These are phyloP conservation scores for Pterobdella sp. DNA, from an alignment of 2,888 invertebrate species.

Conservation along the genomic window DNA sequence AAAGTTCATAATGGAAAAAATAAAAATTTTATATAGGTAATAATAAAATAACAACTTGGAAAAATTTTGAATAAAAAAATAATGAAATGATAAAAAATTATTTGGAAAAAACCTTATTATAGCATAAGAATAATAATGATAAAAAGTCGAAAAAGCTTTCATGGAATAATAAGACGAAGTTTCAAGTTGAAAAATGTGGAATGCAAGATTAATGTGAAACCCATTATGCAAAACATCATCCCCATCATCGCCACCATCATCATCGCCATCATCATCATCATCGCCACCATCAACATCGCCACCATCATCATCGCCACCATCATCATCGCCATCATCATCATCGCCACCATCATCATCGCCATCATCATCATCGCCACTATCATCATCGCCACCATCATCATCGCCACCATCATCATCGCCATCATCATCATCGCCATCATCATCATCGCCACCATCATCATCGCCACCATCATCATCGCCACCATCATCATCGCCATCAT, in stretches of 20 bases:
- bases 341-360: neutral
- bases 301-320: neutral
- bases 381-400: slow-evolving; percentile 6
- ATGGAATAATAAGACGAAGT: neutral
- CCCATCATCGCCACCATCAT: slow-evolving; percentile 11
- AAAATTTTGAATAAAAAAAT: neutral
- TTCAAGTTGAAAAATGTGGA: too few relatives aligned
- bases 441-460: slow-evolving; percentile 6
- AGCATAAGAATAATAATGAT: neutral
- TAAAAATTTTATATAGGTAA: neutral
- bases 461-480: neutral
- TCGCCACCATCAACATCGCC: neutral
- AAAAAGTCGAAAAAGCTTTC: neutral
- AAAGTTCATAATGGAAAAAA: neutral
- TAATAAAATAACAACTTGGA: neutral
- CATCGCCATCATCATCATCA: slow-evolving; percentile 18
- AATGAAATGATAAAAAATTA: neutral
- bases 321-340: neutral
- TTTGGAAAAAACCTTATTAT: neutral
- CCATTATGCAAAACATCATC: slow-evolving; percentile 20
- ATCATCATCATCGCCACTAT: neutral
- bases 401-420: slow-evolving; percentile 2
- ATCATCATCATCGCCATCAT: slow-evolving; percentile 5
- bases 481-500: slow-evolving; percentile 9
- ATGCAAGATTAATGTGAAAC: too few relatives aligned